Evolutionary conservation across 2,888 invertebrate species (phyloP).

Genomic region (Beris chalybata): DNA sequence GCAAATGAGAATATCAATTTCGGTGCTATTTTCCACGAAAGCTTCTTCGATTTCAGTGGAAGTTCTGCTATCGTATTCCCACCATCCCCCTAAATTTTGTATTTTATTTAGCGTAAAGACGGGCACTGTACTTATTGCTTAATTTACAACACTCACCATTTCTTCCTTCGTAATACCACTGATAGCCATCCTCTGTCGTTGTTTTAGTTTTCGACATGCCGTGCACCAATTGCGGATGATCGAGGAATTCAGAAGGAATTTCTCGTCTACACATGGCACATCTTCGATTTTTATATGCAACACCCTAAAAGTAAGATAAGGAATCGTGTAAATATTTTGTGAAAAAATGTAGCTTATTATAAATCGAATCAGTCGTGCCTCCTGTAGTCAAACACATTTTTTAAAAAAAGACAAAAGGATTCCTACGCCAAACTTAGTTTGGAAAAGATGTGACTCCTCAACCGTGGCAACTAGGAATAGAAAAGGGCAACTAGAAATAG

Average conservation of each 20-base stretch:
- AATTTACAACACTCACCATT: conserved; percentile 67
- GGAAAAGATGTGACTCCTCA: too few relatives aligned
- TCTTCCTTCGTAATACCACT: conserved; percentile 96
- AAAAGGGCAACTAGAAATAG: too few relatives aligned
- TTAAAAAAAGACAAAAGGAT: too few relatives aligned
- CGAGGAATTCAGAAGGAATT: conserved; percentile 86
- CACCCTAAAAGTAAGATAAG: conserved; percentile 61
- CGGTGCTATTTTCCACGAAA: conserved; percentile 68
- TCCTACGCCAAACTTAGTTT: too few relatives aligned
- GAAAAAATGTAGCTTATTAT: too few relatives aligned
- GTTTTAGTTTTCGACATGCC: conserved; percentile 56
- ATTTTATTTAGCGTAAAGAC: too few relatives aligned
- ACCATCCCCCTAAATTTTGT: conserved; percentile 70
- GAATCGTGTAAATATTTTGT: too few relatives aligned
- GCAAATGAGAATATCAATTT: conserved; percentile 73
- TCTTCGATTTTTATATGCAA: conserved; percentile 80
- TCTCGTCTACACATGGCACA: conserved; percentile 93
- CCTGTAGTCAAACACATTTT: too few relatives aligned
- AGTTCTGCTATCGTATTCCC: conserved; percentile 92
- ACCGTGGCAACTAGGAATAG: too few relatives aligned
- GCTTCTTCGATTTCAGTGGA: conserved; percentile 80
- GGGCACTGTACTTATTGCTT: too few relatives aligned
- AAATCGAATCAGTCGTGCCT: too few relatives aligned
- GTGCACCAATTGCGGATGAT: conserved; percentile 78
- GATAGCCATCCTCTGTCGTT: conserved; percentile 69